Conservation (phyloP, 2,113 vertebrate species). For the Anoura caudifer region DNA sequence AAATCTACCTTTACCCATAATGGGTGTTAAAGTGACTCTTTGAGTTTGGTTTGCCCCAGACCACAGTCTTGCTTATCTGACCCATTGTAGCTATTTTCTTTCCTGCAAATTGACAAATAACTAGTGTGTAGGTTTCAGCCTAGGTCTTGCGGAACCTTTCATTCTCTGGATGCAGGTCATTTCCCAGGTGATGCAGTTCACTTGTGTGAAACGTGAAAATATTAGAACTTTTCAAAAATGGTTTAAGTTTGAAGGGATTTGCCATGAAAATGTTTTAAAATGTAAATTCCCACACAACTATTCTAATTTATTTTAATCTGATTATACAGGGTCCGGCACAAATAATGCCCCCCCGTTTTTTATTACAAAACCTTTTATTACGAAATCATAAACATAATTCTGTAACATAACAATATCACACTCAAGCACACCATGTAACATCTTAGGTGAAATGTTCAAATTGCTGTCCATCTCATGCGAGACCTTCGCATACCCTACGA, state of each 20-base stretch:
- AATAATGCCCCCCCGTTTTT: too few species aligned
- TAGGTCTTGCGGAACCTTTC: neutral
- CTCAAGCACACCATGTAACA: too few species aligned
- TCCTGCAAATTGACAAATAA: neutral
- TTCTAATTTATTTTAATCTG: neutral
- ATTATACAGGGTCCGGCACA: neutral
- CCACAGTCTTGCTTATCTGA: neutral
- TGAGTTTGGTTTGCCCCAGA: neutral
- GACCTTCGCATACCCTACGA: too few species aligned
- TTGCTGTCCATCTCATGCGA: too few species aligned
- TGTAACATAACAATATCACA: too few species aligned
- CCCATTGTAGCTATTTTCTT: neutral
- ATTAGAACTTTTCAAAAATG: neutral
- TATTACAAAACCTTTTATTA: too few species aligned
- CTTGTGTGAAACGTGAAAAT: constrained; percentile 16
- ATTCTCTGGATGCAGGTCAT: neutral
- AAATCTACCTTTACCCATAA: neutral
- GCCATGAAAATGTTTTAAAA: neutral
- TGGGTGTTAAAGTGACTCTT: neutral
- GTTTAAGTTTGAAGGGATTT: neutral
- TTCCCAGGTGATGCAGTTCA: neutral
- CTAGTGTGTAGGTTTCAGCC: neutral
- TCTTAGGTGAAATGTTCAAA: too few species aligned
- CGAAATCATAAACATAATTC: too few species aligned
- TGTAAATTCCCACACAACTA: neutral